Conservation (phyloP, 1,140 invertebrate genomes). For the Adoxophyes honmai region DNA sequence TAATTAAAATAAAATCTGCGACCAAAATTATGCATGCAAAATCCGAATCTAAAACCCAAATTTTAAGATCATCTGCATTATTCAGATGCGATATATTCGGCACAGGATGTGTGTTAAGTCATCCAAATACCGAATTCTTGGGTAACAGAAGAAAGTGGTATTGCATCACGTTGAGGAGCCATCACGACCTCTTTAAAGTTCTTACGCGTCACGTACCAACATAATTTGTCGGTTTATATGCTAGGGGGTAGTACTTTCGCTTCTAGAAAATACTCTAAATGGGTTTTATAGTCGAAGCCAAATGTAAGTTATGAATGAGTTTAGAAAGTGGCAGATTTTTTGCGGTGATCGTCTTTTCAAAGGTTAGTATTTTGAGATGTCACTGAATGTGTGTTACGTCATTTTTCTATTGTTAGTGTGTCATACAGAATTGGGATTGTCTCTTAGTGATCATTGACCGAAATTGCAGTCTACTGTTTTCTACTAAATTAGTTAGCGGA, state of each 20-base stretch:
- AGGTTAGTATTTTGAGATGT: not conserved
- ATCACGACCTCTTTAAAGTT: slow-evolving; percentile 3
- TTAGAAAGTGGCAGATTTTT: slow-evolving; percentile 9
- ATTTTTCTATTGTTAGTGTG: not conserved
- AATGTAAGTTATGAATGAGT: not conserved
- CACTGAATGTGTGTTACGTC: not conserved
- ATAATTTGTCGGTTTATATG: slow-evolving; percentile 8
- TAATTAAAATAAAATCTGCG: too few species aligned
- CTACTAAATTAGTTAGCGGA: too few species aligned
- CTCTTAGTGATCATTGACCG: too few species aligned
- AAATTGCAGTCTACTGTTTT: too few species aligned
- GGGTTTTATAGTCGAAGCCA: not conserved
- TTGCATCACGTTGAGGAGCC: not conserved
- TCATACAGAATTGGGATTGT: too few species aligned
- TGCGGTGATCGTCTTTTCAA: slow-evolving; percentile 2
- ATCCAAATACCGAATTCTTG: slow-evolving; percentile 3
- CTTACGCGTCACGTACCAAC: not conserved
- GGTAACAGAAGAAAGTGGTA: slow-evolving; percentile 9
- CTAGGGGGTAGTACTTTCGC: not conserved
- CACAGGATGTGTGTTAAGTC: slow-evolving; percentile 2
- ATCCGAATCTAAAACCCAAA: not conserved
- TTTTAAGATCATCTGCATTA: not conserved
- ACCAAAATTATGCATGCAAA: too few species aligned
- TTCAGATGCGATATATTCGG: not conserved
- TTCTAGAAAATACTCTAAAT: not conserved